These are phyloP conservation scores for Linnaemya tessellans DNA, from an alignment of 2,888 invertebrate species.

Conservation along the genomic window DNA sequence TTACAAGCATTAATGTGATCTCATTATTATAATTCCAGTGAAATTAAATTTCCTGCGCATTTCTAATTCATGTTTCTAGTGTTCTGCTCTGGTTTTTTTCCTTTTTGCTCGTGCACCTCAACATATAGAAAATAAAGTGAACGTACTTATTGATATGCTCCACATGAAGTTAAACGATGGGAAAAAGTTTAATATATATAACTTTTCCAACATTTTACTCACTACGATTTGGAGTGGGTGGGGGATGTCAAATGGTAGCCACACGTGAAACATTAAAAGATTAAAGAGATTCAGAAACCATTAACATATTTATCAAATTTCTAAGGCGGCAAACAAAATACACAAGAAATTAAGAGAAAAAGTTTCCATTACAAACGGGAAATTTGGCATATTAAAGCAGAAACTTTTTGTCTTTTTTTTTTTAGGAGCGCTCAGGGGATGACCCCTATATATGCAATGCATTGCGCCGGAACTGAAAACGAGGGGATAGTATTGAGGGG, in stretches of 20 bases:
- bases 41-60: constrained; percentile 71
- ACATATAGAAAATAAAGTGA: background rate
- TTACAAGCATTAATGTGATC: constrained; percentile 69
- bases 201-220: constrained; percentile 10
- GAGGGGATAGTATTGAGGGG: too few species aligned
- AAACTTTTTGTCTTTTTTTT: background rate
- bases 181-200: constrained; percentile 4
- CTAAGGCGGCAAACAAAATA: background rate
- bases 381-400: background rate
- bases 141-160: background rate
- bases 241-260: constrained; percentile 48
- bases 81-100: background rate
- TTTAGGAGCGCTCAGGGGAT: too few species aligned
- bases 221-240: background rate
- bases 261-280: constrained; percentile 64
- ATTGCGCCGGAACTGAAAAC: too few species aligned
- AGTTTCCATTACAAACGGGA: background rate
- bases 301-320: constrained; percentile 35
- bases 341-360: background rate
- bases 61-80: background rate
- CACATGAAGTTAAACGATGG: background rate
- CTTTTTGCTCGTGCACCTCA: background rate
- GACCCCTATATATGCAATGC: too few species aligned
- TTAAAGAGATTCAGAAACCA: constrained; percentile 58
- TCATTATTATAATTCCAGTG: constrained; percentile 71